Conservation (phyloP, 2,888 invertebrate genomes). For the Sarcophaga caerulescens region DNA sequence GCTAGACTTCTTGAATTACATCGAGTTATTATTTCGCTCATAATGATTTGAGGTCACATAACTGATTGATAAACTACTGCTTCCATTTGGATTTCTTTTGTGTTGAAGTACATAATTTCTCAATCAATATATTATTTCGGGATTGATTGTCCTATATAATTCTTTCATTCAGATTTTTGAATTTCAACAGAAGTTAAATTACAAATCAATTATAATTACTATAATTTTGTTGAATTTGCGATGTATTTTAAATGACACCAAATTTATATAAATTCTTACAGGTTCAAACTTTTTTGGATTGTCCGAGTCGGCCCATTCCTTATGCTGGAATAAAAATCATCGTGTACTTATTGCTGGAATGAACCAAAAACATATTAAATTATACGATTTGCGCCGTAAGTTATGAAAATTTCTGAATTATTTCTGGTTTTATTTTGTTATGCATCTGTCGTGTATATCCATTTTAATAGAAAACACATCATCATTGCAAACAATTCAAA, state of each 20-base stretch:
- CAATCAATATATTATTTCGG: too few relatives aligned
- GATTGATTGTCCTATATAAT: too few relatives aligned
- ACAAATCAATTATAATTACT: too few relatives aligned
- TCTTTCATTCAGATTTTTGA: too few relatives aligned
- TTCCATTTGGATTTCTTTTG: too few relatives aligned
- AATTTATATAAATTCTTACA: not conserved
- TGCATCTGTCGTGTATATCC: too few relatives aligned
- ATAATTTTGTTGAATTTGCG: not conserved
- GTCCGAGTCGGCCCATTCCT: slow-evolving; percentile 91
- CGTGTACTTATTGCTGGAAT: slow-evolving; percentile 93
- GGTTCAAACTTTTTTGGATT: slow-evolving; percentile 87
- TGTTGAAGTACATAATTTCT: too few relatives aligned
- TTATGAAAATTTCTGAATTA: slow-evolving; percentile 11
- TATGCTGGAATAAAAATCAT: slow-evolving; percentile 90
- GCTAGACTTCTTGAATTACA: too few relatives aligned
- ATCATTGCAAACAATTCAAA: slow-evolving; percentile 82
- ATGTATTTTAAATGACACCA: not conserved
- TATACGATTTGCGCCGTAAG: slow-evolving; percentile 94
- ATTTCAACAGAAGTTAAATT: too few relatives aligned
- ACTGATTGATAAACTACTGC: too few relatives aligned
- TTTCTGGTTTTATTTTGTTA: not conserved
- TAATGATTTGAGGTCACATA: too few relatives aligned
- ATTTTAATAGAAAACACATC: slow-evolving; percentile 83
- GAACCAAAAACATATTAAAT: slow-evolving; percentile 92
- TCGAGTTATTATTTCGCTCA: too few relatives aligned